phyloP scores from a whole-genome alignment of 2,797 vertebrate species.

The Mormyrus proboscirostris region DNA sequence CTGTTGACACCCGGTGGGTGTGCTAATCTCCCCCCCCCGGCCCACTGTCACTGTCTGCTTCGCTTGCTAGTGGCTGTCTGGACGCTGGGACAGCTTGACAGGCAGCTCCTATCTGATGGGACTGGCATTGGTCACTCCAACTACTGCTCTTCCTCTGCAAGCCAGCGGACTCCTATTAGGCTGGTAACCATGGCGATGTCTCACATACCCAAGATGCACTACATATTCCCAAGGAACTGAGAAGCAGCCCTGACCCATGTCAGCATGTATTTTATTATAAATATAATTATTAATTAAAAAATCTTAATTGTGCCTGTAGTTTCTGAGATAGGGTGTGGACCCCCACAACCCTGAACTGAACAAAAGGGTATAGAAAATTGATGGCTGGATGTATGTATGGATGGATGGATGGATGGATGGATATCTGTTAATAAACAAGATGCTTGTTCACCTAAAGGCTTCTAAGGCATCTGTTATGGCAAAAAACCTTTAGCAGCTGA shows the following conservation, averaged over 20 bases:
- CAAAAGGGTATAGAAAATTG: not conserved
- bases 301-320: not conserved
- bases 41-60: not conserved
- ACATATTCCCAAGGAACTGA: not conserved
- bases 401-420: not conserved
- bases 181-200: constrained; percentile 4
- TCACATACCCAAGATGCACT: not conserved
- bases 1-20: constrained; percentile 1
- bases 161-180: not conserved
- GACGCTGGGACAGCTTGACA: not conserved
- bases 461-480: not conserved
- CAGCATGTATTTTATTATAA: not conserved
- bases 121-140: not conserved
- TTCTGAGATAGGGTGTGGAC: not conserved
- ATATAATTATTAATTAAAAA: not conserved
- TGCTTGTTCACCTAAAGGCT: not conserved
- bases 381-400: not conserved
- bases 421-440: not conserved
- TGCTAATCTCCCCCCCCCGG: not conserved
- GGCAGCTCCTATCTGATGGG: not conserved
- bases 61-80: not conserved
- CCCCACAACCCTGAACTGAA: not conserved
- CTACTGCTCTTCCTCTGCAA: not conserved
- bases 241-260: not conserved
- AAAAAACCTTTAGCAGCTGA: not conserved